A percentile compares a stretch with the other conserved stretches of the same genome.
These are phyloP conservation scores for Yponomeuta evonymella DNA, from an alignment of 2,888 invertebrate species.

Conservation along the genomic window DNA sequence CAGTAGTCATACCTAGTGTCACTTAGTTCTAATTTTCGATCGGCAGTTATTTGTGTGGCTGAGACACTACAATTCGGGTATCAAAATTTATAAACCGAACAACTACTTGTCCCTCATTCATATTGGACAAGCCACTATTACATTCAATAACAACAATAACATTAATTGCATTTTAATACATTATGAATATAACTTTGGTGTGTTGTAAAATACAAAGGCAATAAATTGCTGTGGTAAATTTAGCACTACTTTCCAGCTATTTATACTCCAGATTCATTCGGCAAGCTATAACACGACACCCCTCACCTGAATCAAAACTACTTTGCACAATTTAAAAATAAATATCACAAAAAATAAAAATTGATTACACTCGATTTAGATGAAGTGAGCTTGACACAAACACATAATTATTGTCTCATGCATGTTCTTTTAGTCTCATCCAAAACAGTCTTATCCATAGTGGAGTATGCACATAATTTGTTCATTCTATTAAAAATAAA, in stretches of 20 bases:
- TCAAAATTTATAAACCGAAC: constrained; percentile 10
- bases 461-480: neutral
- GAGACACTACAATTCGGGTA: constrained; percentile 7
- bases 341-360: neutral
- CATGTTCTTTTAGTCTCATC: neutral
- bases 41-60: neutral
- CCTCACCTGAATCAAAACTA: neutral
- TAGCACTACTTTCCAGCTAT: constrained; percentile 8
- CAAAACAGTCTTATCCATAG: neutral
- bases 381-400: neutral
- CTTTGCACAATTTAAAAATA: neutral
- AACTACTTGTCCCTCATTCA: neutral
- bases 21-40: neutral
- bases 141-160: constrained; percentile 8
- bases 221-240: constrained; percentile 27
- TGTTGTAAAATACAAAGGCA: constrained; percentile 53
- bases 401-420: neutral
- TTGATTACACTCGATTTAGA: neutral
- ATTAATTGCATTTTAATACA: constrained; percentile 32
- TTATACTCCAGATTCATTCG: neutral
- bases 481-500: constrained; percentile 5
- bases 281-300: neutral
- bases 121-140: constrained; percentile 9
- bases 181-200: constrained; percentile 67
- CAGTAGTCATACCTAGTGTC: neutral